Evolutionary conservation across 1,140 invertebrate genomes (phyloP).

Genomic region (Tetramorium simillimum): DNA sequence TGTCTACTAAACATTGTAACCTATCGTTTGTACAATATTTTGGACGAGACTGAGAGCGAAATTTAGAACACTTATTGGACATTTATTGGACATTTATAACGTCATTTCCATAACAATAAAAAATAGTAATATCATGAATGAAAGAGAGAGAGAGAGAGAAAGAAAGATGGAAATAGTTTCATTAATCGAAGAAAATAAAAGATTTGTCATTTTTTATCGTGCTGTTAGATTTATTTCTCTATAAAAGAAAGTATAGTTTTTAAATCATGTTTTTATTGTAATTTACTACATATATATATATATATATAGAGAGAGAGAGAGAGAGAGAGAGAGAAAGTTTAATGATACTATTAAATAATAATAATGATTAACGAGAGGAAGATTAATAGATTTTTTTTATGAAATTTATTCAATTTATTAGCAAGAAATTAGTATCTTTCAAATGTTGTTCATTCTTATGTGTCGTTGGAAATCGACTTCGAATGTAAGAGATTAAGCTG

Average conservation of each 20-base stretch:
- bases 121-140: neutral
- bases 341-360: neutral
- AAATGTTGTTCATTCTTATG: neutral
- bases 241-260: too few species aligned
- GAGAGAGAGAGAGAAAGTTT: neutral
- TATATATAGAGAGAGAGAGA: too few species aligned
- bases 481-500: neutral
- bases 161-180: too few species aligned
- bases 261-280: too few species aligned
- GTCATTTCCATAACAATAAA: neutral
- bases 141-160: neutral
- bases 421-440: neutral
- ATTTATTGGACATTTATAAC: neutral
- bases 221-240: too few species aligned
- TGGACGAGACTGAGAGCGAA: neutral
- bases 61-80: neutral
- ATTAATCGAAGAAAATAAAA: too few species aligned
- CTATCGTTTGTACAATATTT: neutral
- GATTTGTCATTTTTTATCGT: too few species aligned
- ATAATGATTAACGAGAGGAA: neutral
- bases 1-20: conserved; percentile 8
- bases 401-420: neutral
- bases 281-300: neutral
- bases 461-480: too few species aligned
- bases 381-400: neutral